Base-by-base conservation (phyloP, 1,140 invertebrate species). In the Venturia canescens region DNA sequence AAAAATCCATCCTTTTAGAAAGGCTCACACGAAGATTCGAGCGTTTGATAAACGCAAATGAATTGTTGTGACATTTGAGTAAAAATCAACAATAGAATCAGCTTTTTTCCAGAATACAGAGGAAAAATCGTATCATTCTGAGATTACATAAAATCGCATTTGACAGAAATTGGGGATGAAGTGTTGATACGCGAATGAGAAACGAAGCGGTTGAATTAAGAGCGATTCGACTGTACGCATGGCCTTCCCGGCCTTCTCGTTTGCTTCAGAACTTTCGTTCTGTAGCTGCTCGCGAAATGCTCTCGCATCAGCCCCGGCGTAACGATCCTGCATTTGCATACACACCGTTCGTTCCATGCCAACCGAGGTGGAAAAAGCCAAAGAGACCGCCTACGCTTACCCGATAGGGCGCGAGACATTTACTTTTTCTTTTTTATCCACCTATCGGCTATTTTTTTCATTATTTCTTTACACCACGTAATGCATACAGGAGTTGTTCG, bases 311-410 rank as follows among this genome's bases (percentile, higher is more conserved):
- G 21, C 60, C 60, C 60, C 60, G 21, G 23, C 21, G 60, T 26
- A 63, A 63, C 60, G 60, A 23, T 63, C 60, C 60, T 63, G n/a
- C 60, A 63, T 26, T 63, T 26, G 71, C 71, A 48, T 53, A 75
- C 18, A 26, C 44, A 13, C 1, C 71, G 38, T 63, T 53, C 44
- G 44, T 29, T 53, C 38, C 6, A 75, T 53, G 53, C 26, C 53
- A 53, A 75, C 48, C 21, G 23, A 53, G 44, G 53, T 75, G 44
- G 71, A 75, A 75, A 75, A 75, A 75, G 38, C 26, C 18, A 48
- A 50, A 50, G 38, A 50, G 53, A 23, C n/a, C n/a, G 23, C 60
- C 23, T 27, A 63, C 23, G 60, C 21, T 63, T 38, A 29, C n/a
- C 44, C 18, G 16, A 11, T 23, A 75, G 26, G 26, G 21, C 34